These are phyloP conservation scores for Cyrtonyx montezumae DNA, from an alignment of 2,113 vertebrate genomes.

Conservation along the genomic window DNA sequence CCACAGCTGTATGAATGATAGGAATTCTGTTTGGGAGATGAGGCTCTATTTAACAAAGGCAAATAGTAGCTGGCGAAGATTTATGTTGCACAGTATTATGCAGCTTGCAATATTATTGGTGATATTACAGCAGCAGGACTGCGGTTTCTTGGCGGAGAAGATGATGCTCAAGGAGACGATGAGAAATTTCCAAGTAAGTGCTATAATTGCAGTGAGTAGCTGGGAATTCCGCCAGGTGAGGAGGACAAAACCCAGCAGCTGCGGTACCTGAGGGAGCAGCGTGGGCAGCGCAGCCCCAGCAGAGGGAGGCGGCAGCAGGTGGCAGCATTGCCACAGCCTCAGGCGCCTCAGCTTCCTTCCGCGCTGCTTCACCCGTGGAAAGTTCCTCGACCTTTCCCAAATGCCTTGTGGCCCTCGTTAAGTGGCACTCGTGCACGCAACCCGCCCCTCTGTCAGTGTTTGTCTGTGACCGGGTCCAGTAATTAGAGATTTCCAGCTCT, in stretches of 20 bases:
- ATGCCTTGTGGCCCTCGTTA: slow-evolving; percentile 77
- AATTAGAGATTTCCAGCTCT: slow-evolving; percentile 78
- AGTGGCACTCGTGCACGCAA: slow-evolving; percentile 79
- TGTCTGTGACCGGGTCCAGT: slow-evolving; percentile 77
- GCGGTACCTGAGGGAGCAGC: accelerated
- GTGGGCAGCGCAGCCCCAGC: accelerated
- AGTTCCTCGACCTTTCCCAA: slow-evolving; percentile 80
- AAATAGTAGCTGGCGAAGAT: too few relatives aligned
- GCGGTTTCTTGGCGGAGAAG: not conserved
- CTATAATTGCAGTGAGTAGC: accelerated
- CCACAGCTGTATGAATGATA: accelerated
- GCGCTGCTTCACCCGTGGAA: slow-evolving; percentile 14
- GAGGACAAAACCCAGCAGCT: not conserved
- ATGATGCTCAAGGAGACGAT: not conserved
- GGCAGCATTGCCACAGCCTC: slow-evolving; percentile 83
- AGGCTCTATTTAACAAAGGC: not conserved
- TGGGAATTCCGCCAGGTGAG: not conserved
- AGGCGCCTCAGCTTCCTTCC: not conserved
- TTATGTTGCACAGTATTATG: not conserved
- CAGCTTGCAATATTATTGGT: not conserved
- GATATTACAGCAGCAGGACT: not conserved
- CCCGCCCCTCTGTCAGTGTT: slow-evolving; percentile 68
- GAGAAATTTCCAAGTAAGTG: not conserved
- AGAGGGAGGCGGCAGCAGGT: slow-evolving; percentile 72
- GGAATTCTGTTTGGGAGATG: not conserved